These are phyloP conservation scores for Cyclura pinguis DNA, from an alignment of 2,797 vertebrate species.

Conservation along the genomic window DNA sequence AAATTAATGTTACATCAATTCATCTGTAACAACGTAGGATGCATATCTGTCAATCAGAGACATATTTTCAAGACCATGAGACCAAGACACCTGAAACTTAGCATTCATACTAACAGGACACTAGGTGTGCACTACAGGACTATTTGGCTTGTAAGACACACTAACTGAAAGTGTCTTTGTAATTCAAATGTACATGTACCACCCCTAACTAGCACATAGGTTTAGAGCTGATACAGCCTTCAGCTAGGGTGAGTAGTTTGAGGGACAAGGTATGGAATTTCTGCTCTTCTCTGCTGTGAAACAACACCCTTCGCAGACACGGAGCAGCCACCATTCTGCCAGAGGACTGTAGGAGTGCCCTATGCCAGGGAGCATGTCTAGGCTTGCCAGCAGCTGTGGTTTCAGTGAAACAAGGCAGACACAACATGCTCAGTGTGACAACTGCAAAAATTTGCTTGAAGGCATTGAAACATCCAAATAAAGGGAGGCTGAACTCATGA, in stretches of 20 bases:
- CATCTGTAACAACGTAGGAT: not conserved
- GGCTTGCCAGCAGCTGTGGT: not conserved
- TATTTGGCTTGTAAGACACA: not conserved
- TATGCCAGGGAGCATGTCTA: not conserved
- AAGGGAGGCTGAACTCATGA: not conserved
- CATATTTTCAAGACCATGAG: not conserved
- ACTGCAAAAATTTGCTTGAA: not conserved
- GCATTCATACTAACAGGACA: not conserved
- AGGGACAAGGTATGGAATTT: too few relatives aligned
- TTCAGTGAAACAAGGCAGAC: not conserved
- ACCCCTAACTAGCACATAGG: not conserved
- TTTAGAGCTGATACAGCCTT: not conserved
- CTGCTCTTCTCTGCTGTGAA: too few relatives aligned
- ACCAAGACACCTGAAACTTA: too few relatives aligned
- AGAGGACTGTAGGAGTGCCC: too few relatives aligned
- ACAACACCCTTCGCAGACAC: too few relatives aligned
- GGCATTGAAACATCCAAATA: not conserved
- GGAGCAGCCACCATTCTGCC: too few relatives aligned
- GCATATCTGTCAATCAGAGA: not conserved
- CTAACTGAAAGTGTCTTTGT: not conserved
- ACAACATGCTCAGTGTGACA: not conserved
- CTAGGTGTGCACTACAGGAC: not conserved
- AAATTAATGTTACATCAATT: not conserved
- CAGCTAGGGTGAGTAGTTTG: too few relatives aligned
- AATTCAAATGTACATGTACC: not conserved